phyloP scores from a whole-genome alignment of 2,888 invertebrate genomes.

The Cepaea hortensis region DNA sequence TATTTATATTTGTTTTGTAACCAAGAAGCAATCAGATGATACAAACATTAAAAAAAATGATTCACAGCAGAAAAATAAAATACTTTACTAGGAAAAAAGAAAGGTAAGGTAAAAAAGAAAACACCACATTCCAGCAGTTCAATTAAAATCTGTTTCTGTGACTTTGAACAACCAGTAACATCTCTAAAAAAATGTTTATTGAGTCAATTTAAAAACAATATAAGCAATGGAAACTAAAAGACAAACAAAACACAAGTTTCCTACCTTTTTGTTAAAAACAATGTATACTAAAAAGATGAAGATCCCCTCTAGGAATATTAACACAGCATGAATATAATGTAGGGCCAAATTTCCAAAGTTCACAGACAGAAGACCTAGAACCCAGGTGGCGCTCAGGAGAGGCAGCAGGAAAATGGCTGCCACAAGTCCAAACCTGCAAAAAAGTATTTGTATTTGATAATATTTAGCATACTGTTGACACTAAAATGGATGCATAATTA shows the following conservation, averaged over 20 bases:
- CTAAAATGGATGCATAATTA: background rate
- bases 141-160: no score
- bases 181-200: no score
- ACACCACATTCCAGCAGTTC: no score
- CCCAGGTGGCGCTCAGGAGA: slow-evolving; percentile 90
- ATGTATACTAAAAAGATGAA: slow-evolving; percentile 91
- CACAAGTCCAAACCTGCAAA: slow-evolving; percentile 86
- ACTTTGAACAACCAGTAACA: no score
- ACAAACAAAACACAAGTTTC: background rate
- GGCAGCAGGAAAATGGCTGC: slow-evolving; percentile 89
- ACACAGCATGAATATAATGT: slow-evolving; percentile 86
- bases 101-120: no score
- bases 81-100: no score
- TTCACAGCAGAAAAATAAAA: no score
- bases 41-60: no score
- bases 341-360: slow-evolving; percentile 85
- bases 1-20: no score
- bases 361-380: slow-evolving; percentile 86
- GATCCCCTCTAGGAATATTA: slow-evolving; percentile 87
- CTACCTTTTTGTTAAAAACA: slow-evolving; percentile 88
- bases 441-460: background rate
- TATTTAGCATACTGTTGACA: background rate
- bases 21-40: no score
- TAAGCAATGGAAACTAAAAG: no score
- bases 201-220: no score